Evolutionary conservation across 2,888 invertebrate species (phyloP), one percentile per base, ranked within the genome.

Genomic region (Hypomecis punctinalis): DNA sequence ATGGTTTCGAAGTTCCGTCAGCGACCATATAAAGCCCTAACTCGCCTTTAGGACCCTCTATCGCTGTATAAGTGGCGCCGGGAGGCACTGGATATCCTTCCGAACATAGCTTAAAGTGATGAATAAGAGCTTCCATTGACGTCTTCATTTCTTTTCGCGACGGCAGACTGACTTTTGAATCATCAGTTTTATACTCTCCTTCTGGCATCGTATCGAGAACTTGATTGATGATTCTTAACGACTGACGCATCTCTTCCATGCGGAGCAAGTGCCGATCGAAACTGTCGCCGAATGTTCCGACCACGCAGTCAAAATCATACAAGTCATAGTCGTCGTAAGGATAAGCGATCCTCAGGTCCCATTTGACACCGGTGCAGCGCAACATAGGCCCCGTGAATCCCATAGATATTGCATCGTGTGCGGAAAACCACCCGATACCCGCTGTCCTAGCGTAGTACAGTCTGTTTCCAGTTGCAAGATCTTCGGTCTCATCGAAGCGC

Each of bases 1-100:
- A 95, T 0, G 98, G 98, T 70, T 94, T 95, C 8, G 95, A 95
- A 0, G 95, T 94, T 5, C 98, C 98, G 84, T 98, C 97, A 0
- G 98, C 95, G 3, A 98, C 96, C 77, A 98, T 92, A 82, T 97
- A 98, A 1, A 98, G 94, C 2, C 97, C 98, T 83, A 98, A 94
- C 87, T 98, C 98, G 47, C 96, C 96, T 93, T 97, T 98, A 0
- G 98, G 98, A 61, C 95, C 95, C 86, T 98, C 98, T 3, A 95
- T 94, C 36, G 95, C 94, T 0, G 96, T 96, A 78, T 98, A 98
- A 0, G 97, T 97, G 3, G 94, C 85, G 0, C 98, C 98, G 13
- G 98, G 96, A 0, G 98, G 98, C 33, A 98, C 97, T 37, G 94
- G 93, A 83, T 95, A 96, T 0, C 98, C 98, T 85, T 97, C 96